Conservation (phyloP, 2,888 invertebrate genomes). For the Syrphus vitripennis region DNA sequence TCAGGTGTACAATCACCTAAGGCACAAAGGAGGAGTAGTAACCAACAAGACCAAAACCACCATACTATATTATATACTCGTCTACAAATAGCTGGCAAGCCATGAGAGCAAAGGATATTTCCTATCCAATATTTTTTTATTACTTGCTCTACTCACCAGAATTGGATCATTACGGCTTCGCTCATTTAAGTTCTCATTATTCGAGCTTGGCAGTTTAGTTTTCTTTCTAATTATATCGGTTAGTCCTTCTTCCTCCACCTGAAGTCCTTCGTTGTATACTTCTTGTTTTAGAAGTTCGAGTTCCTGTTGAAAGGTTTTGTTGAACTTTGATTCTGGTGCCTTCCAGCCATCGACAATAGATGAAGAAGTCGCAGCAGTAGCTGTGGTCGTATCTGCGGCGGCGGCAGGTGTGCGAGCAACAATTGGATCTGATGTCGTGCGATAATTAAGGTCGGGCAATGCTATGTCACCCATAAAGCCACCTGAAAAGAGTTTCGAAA, state of each 20-base stretch:
- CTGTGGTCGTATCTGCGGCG: constrained; percentile 48
- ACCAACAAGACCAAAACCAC: not conserved
- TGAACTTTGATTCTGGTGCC: constrained; percentile 81
- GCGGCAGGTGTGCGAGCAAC: constrained; percentile 72
- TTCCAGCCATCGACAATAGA: constrained; percentile 68
- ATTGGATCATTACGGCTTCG: constrained; percentile 74
- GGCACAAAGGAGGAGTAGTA: not conserved
- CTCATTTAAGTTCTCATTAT: constrained; percentile 81
- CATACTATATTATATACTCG: not conserved
- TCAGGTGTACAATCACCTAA: constrained; percentile 35
- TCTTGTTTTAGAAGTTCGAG: constrained; percentile 92
- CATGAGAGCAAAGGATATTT: constrained; percentile 28
- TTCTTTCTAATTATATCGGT: constrained; percentile 88
- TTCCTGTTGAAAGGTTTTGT: constrained; percentile 88
- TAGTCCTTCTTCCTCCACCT: constrained; percentile 92
- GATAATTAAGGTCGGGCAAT: constrained; percentile 84
- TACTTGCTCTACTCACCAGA: constrained; percentile 74
- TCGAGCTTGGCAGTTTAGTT: constrained; percentile 84
- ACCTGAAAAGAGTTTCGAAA: constrained; percentile 82
- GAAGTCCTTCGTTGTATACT: constrained; percentile 89
- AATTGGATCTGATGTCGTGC: constrained; percentile 75
- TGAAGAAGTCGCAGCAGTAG: constrained; percentile 47
- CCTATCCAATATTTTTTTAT: constrained; percentile 12
- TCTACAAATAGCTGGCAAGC: constrained; percentile 11
- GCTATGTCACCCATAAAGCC: constrained; percentile 93